Conservation (phyloP, 1,140 invertebrate species). For the Lysiphlebus fabarum region DNA sequence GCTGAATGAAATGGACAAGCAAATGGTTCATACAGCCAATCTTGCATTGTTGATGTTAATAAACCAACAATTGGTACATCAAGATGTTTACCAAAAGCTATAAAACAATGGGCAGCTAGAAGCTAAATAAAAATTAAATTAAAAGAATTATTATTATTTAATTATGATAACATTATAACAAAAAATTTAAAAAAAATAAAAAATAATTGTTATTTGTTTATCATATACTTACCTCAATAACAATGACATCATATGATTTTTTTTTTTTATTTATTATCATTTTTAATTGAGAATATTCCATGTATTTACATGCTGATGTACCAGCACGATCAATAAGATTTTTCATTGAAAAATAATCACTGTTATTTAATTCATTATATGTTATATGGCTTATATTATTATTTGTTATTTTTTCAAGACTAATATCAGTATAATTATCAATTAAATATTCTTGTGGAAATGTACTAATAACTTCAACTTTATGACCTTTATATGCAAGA, state of each 20-base stretch:
- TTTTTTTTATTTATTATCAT: slow-evolving; percentile 26
- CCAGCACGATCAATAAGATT: not conserved
- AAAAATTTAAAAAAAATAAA: no score
- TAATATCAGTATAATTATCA: slow-evolving; percentile 44
- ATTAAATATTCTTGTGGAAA: slow-evolving; percentile 41
- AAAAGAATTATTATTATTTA: slow-evolving; percentile 14
- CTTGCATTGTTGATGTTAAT: slow-evolving; percentile 56
- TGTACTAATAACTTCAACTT: slow-evolving; percentile 47
- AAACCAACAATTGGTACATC: slow-evolving; percentile 60
- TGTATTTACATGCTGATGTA: slow-evolving; percentile 7
- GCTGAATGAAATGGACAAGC: slow-evolving; percentile 60
- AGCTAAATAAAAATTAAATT: slow-evolving; percentile 32
- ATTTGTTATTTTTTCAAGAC: slow-evolving; percentile 26
- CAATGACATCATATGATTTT: slow-evolving; percentile 29
- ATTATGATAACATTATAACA: not conserved
- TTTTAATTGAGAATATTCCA: slow-evolving; percentile 24
- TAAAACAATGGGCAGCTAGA: slow-evolving; percentile 48
- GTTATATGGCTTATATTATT: slow-evolving; percentile 12
- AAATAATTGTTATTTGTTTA: no score
- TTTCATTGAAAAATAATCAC: not conserved
- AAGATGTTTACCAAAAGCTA: slow-evolving; percentile 58
- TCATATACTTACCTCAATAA: not conserved
- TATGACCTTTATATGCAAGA: slow-evolving; percentile 49
- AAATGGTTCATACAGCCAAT: slow-evolving; percentile 59
- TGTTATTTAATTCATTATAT: not conserved